Percentiles rank a stretch among this genome's conserved stretches.
Evolutionary conservation across 2,888 invertebrate genomes (phyloP).

Genomic region (Priapulus caudatus): DNA sequence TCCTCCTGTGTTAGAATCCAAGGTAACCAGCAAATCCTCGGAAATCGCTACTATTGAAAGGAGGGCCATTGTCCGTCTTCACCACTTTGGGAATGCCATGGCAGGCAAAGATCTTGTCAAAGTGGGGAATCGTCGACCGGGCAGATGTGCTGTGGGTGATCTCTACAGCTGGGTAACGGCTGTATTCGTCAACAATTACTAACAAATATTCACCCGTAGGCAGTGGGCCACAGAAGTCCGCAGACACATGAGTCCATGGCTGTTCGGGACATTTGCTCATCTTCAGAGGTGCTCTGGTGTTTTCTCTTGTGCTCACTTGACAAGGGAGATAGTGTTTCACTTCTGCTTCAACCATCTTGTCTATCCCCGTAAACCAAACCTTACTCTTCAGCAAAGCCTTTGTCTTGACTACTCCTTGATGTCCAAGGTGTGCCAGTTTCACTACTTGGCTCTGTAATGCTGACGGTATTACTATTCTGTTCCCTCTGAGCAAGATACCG

Average conservation of each 20-base stretch:
- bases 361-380: constrained; percentile 22
- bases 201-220: constrained; percentile 13
- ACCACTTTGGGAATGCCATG: constrained; percentile 6
- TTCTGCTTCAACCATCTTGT: constrained; percentile 8
- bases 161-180: constrained; percentile 11
- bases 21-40: not conserved
- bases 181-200: constrained; percentile 13
- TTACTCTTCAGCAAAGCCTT: constrained; percentile 19
- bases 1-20: not conserved
- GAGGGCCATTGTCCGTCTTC: constrained; percentile 13
- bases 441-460: constrained; percentile 15
- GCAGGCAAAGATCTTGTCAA: constrained; percentile 14
- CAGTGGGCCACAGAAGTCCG: not conserved
- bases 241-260: not conserved
- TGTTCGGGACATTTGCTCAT: not conserved
- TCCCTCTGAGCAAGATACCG: too few relatives aligned
- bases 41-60: constrained; percentile 12
- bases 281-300: not conserved
- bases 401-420: constrained; percentile 21
- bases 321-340: constrained; percentile 1
- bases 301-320: not conserved
- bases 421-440: constrained; percentile 20
- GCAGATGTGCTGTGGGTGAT: constrained; percentile 8
- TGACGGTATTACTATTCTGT: too few relatives aligned
- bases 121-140: not conserved